Evolutionary conservation across 2,888 invertebrate genomes (phyloP), one percentile per base, ranked within the genome.

Genomic region (Acutogordius australiensis): DNA sequence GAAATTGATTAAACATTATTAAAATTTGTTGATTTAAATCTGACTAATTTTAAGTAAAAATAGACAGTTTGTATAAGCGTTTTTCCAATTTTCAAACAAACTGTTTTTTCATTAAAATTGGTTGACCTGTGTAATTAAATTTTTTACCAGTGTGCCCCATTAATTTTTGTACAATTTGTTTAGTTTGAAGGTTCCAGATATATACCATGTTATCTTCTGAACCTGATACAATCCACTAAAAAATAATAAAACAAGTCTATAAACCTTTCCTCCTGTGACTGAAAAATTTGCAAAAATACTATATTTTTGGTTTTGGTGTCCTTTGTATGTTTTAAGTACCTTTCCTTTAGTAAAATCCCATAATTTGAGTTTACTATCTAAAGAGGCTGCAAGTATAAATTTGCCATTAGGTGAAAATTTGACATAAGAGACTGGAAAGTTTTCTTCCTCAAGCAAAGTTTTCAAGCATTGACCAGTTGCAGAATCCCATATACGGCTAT

Each of bases 321-420:
- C 94, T 0, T 83, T 83, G 69, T 99, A 99, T 0, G 90, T 90
- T 74, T 99, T 99, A 61, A 26, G n/a, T 64, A 72, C 71, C 66
- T 94, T 85, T 64, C 90, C 91, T 76, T 97, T 87, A 63, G 86
- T 86, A 73, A 94, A 97, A 73, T 97, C 97, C 97, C 97, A 99
- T 61, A 99, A 74, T 72, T 97, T 97, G 23, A 99, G 77, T 1
- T 91, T 91, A 72, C 74, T 75, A 73, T 99, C 97, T 61, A 99
- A 73, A 0, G 97, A 97, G 4, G 94, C 94, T 21, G 94, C 91
- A 64, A 99, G 75, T 64, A 97, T 94, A 69, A 97, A 97, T 74
- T 97, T 99, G 66, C 97, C 97, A 72, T 97, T 97, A 0, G 97
- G 97, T 59, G 94, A 97, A 74, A 99, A 97, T 72, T 97, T 97